phyloP scores from a whole-genome alignment of 2,797 vertebrate genomes.

The Enteromius paludinosus region DNA sequence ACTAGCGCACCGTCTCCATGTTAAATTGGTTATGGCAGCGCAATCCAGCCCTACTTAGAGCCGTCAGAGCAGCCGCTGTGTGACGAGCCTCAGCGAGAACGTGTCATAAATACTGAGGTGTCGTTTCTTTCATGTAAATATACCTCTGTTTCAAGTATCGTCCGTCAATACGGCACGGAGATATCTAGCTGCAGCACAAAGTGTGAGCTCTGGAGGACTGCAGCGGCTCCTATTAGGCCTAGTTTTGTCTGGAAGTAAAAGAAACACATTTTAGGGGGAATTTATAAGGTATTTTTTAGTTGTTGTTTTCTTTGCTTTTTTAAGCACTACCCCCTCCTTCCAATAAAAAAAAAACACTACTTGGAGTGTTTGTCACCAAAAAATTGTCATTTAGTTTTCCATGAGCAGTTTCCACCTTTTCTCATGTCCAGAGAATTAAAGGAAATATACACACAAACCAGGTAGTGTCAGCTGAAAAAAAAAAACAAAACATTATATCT shows the following conservation, averaged over 20 bases:
- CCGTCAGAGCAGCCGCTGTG: constrained; percentile 58
- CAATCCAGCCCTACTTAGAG: constrained; percentile 60
- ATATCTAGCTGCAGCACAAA: neutral
- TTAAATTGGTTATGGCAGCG: constrained; percentile 65
- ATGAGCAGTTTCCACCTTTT: neutral
- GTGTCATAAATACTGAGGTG: constrained; percentile 60
- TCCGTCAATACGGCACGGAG: constrained; percentile 50
- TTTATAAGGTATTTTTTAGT: neutral
- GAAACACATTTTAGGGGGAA: neutral
- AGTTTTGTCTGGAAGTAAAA: constrained; percentile 16
- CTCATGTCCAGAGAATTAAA: neutral
- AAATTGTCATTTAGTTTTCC: neutral
- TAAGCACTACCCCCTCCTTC: neutral
- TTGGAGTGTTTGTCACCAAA: neutral
- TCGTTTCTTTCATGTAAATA: constrained; percentile 57
- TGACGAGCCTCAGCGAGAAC: constrained; percentile 53
- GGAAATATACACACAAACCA: neutral
- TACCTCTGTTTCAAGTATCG: constrained; percentile 52
- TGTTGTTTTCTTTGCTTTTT: neutral
- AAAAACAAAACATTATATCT: neutral
- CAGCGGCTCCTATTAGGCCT: constrained; percentile 4
- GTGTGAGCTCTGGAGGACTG: neutral
- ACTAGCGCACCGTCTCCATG: constrained; percentile 55
- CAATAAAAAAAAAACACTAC: too few relatives aligned
- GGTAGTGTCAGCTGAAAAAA: neutral